A percentile compares a stretch with the other conserved stretches of the same genome.
phyloP scores from a whole-genome alignment of 2,888 invertebrate species.

The Aplocera efformata region DNA sequence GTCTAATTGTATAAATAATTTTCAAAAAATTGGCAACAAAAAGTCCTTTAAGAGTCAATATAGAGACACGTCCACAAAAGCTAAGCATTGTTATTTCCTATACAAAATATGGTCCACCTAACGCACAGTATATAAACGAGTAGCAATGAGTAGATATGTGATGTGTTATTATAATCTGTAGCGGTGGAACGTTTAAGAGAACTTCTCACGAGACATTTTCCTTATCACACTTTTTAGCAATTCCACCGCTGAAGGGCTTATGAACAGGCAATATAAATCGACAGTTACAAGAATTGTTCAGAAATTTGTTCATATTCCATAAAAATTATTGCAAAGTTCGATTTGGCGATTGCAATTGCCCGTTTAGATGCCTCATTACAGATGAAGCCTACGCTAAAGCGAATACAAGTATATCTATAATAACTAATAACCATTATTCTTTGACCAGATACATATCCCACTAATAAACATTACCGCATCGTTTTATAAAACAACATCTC shows the following conservation, averaged over 20 bases:
- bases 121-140: constrained; percentile 67
- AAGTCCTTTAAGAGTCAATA: constrained; percentile 15
- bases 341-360: too few species aligned
- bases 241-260: too few species aligned
- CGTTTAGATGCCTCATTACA: constrained; percentile 7
- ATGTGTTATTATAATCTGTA: constrained; percentile 49
- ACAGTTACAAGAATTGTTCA: too few species aligned
- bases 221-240: constrained; percentile 34
- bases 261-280: too few species aligned
- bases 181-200: constrained; percentile 26
- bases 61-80: constrained; percentile 10
- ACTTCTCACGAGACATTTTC: constrained; percentile 17
- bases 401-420: constrained; percentile 65
- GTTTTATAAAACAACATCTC: constrained; percentile 7
- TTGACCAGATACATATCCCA: constrained; percentile 59
- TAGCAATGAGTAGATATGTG: constrained; percentile 76
- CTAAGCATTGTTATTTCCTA: constrained; percentile 12
- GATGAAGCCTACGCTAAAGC: constrained; percentile 64
- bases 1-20: not conserved
- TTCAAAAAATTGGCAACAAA: constrained; percentile 22
- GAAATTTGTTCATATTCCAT: too few species aligned
- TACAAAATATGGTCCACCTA: constrained; percentile 59
- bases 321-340: constrained; percentile 19
- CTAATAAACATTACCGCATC: constrained; percentile 16
- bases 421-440: constrained; percentile 54